Evolutionary conservation across 2,113 vertebrate species (phyloP), one percentile per base, ranked within the genome.

Genomic region (Petaurus breviceps): DNA sequence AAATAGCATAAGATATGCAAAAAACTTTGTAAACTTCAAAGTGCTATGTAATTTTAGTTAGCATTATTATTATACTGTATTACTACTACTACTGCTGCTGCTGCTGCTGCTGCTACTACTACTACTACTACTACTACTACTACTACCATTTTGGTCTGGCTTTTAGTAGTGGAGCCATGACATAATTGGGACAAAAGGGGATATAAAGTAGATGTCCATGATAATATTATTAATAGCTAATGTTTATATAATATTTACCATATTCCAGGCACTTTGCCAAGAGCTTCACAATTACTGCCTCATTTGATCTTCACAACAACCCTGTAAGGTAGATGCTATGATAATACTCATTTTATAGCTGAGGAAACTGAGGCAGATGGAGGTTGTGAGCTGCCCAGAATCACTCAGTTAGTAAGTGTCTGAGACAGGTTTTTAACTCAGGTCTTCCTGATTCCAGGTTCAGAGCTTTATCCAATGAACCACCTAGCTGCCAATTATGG

Each of bases 101-200:
- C 25, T 55, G 1, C 24, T 53, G 5, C 6, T 54, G 5, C 23
- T 54, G 2, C 8, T 61, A 3, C 26, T 57, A 3, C 9, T 57
- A 11, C 9, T 57, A 11, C 55, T 57, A 3, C 9, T 11, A 28
- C 55, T 31, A 57, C 9, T 11, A 11, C 26, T 31, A 61, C 57
- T 31, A 11, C 57, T 3, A 61, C 10, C 55, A 61, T 22, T 96
- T 55, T 90, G 31, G 90, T 93, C 7, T 90, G 95, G 16, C 49
- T 94, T 96, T 93, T 51, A 92, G 14, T 25, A 77, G 10, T 31
- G 37, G 37, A 90, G 14, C 50, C 51, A 90, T 95, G 97, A 91
- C 31, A 50, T 19, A 24, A 84, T 91, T 95, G 95, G 61, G 61
- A 6, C 26, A 95, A 53, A 84, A 49, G 92, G 68, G 10, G 37